Evolutionary conservation across 2,888 invertebrate species (phyloP).

Genomic region (Melieria picta): DNA sequence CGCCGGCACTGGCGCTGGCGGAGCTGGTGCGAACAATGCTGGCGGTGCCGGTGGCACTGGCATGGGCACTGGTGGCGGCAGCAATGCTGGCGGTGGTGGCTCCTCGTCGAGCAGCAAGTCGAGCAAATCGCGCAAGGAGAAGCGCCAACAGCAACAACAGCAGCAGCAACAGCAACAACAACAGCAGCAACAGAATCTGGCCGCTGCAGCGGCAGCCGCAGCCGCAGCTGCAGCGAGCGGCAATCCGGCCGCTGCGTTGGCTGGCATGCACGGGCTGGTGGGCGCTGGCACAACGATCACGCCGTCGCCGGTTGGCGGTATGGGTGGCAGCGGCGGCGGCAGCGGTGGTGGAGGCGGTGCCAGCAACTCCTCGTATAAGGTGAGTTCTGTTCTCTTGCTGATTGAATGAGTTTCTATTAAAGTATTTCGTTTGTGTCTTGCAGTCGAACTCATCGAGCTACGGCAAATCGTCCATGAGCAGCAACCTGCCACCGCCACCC

Average conservation of each 20-base stretch:
- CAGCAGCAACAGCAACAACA: constrained; percentile 58
- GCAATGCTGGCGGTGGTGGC: constrained; percentile 55
- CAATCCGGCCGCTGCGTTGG: constrained; percentile 58
- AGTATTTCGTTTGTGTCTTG: constrained; percentile 1
- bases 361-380: constrained; percentile 57
- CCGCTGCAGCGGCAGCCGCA: constrained; percentile 59
- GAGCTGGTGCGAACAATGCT: constrained; percentile 57
- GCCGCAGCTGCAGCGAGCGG: constrained; percentile 58
- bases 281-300: constrained; percentile 61
- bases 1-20: constrained; percentile 59
- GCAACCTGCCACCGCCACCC: constrained; percentile 55
- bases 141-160: constrained; percentile 60
- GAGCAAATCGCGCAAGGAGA: constrained; percentile 64
- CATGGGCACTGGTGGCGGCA: constrained; percentile 51
- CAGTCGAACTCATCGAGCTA: constrained; percentile 61
- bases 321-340: constrained; percentile 49
- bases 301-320: constrained; percentile 54
- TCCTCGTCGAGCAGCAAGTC: constrained; percentile 57
- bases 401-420: constrained; percentile 1
- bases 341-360: constrained; percentile 51
- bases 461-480: constrained; percentile 61
- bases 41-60: constrained; percentile 46
- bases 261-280: constrained; percentile 61
- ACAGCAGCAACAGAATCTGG: constrained; percentile 60
- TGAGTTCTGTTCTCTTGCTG: constrained; percentile 38